Conservation (phyloP, 2,797 vertebrate genomes). For the Phoebastria nigripes region DNA sequence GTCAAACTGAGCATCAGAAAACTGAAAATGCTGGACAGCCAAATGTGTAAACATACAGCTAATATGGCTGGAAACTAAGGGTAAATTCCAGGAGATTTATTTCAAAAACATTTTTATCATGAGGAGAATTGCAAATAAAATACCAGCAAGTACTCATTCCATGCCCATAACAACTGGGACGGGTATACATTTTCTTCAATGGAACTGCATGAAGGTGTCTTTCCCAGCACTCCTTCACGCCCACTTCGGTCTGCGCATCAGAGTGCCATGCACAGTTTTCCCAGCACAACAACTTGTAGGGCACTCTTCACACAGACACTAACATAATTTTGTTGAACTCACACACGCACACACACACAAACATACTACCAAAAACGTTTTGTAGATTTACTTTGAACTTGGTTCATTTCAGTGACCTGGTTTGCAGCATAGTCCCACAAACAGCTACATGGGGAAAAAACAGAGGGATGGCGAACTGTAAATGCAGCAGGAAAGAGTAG, state of each 20-base stretch:
- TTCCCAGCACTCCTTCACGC: not conserved
- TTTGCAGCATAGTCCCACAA: not conserved
- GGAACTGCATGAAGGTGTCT: not conserved
- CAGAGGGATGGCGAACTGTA: rapidly evolving
- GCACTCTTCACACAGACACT: not conserved
- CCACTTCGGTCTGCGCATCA: not conserved
- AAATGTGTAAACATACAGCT: not conserved
- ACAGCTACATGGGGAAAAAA: not conserved
- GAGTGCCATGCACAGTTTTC: not conserved
- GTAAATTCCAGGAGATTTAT: not conserved
- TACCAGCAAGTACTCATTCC: not conserved
- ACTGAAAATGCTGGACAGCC: not conserved
- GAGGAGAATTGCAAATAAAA: not conserved
- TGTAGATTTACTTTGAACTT: not conserved
- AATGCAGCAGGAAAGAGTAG: not conserved
- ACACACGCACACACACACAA: not conserved
- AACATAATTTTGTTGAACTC: not conserved
- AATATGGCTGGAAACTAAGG: not conserved
- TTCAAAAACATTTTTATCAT: not conserved
- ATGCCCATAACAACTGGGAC: not conserved
- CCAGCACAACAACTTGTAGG: not conserved
- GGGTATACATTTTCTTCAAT: not conserved
- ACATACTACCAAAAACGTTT: not conserved
- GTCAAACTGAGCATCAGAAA: not conserved
- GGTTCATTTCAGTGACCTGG: not conserved